These are phyloP conservation scores for Cephalopterus ornatus DNA, from an alignment of 2,113 vertebrate species.

Conservation along the genomic window DNA sequence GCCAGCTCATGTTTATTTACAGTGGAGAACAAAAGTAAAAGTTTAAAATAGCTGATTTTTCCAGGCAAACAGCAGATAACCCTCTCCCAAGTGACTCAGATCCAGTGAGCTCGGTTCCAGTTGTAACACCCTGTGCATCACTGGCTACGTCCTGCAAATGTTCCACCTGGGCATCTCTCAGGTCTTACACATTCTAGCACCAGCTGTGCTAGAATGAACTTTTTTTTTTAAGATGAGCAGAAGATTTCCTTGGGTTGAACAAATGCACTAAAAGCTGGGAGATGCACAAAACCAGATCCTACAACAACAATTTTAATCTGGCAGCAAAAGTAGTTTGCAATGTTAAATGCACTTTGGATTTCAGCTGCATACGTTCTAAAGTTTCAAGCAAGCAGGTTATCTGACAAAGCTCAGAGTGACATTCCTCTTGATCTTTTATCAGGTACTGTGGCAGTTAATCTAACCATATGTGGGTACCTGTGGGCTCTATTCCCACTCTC, in stretches of 20 bases:
- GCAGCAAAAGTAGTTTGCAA: neutral
- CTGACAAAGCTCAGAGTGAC: neutral
- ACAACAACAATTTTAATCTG: neutral
- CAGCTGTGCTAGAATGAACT: neutral
- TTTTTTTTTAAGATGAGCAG: neutral
- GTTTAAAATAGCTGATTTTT: slow-evolving; percentile 20
- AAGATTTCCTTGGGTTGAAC: neutral
- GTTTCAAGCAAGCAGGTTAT: neutral
- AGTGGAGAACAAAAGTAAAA: neutral
- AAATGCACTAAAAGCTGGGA: neutral
- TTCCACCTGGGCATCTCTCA: neutral
- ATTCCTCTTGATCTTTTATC: neutral
- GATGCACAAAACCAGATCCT: neutral
- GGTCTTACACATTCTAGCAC: neutral
- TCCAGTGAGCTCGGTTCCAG: neutral
- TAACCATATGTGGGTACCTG: neutral
- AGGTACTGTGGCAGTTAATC: neutral
- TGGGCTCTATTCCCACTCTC: neutral
- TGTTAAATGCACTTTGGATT: neutral
- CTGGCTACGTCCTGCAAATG: neutral
- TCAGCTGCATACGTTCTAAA: neutral
- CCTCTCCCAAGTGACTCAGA: neutral
- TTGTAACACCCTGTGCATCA: neutral
- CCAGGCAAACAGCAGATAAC: slow-evolving; percentile 13
- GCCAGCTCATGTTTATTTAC: slow-evolving; percentile 18